phyloP scores from a whole-genome alignment of 2,797 vertebrate genomes.

The Helarctos malayanus region DNA sequence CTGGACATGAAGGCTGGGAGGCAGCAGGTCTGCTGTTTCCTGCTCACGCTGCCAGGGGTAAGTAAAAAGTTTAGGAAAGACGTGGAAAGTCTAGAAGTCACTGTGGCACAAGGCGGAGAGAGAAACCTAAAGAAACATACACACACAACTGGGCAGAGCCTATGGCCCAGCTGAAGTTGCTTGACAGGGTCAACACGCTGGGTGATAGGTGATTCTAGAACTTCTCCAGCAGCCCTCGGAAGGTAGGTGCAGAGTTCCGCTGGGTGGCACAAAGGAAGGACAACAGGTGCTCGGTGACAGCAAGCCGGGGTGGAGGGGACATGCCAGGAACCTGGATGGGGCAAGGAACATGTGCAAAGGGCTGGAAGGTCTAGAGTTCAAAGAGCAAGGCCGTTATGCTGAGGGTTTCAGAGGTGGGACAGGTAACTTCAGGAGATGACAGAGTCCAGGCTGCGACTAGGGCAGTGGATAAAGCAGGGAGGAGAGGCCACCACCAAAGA shows the following conservation, averaged over 20 bases:
- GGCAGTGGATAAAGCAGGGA: neutral
- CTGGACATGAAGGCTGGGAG: neutral
- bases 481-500: neutral
- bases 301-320: fast-evolving
- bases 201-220: neutral
- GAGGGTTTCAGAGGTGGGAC: neutral
- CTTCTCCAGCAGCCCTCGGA: neutral
- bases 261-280: neutral
- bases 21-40: neutral
- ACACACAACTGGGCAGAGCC: neutral
- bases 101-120: neutral
- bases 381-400: neutral
- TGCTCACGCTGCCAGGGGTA: neutral
- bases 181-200: neutral
- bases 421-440: neutral
- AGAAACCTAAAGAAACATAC: neutral
- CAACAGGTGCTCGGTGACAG: neutral
- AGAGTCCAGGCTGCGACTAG: neutral
- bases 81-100: fast-evolving
- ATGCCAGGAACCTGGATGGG: neutral
- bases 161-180: neutral
- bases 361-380: neutral
- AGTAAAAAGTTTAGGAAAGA: neutral
- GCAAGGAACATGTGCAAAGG: no score
- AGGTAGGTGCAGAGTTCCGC: neutral